Percentiles rank a stretch among this genome's conserved stretches.
Conservation (phyloP, 1,140 invertebrate genomes). For the Helicoverpa zea region DNA sequence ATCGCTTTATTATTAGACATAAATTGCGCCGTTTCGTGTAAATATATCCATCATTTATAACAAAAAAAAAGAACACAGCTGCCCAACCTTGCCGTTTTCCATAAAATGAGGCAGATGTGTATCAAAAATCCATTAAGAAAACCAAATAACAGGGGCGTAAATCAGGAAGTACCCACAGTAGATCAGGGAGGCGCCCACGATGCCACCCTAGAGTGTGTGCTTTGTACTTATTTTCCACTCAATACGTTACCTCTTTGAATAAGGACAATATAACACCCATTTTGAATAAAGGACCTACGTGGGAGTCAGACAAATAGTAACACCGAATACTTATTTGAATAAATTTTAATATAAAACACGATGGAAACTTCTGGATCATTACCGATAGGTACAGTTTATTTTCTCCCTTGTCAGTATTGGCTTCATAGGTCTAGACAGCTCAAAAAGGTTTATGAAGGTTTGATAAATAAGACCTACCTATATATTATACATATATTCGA, state of each 20-base stretch:
- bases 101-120: slow-evolving; percentile 48
- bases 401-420: too few relatives aligned
- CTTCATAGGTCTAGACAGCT: too few relatives aligned
- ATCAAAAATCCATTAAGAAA: slow-evolving; percentile 67
- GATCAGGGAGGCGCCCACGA: slow-evolving; percentile 24
- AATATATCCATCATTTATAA: slow-evolving; percentile 13
- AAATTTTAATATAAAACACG: too few relatives aligned
- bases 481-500: too few relatives aligned
- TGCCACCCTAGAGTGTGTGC: neutral
- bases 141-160: slow-evolving; percentile 65
- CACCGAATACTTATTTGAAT: neutral
- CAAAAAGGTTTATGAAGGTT: too few relatives aligned
- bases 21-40: neutral
- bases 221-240: slow-evolving; percentile 32
- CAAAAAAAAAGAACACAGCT: slow-evolving; percentile 10
- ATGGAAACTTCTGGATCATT: too few relatives aligned
- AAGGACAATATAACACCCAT: slow-evolving; percentile 7
- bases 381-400: too few relatives aligned
- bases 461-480: too few relatives aligned
- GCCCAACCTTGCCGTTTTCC: neutral
- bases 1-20: neutral
- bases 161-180: slow-evolving; percentile 59
- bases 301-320: neutral
- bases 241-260: slow-evolving; percentile 35
- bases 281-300: slow-evolving; percentile 5